Percentiles rank a stretch among this genome's conserved stretches.
Conservation (phyloP, 1,140 invertebrate species). For the Diachasmimorpha longicaudata region DNA sequence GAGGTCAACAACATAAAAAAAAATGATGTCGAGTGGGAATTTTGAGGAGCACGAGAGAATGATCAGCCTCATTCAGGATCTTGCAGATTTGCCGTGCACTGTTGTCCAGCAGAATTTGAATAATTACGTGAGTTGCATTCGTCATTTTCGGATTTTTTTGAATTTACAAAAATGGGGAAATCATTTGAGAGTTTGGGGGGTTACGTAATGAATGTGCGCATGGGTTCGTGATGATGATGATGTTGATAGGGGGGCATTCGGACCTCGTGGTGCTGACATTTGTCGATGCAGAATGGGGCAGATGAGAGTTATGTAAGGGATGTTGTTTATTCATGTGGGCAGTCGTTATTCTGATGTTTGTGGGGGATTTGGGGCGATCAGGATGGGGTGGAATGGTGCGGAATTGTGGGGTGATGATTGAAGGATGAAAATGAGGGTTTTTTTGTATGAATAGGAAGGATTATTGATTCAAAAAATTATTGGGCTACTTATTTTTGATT, state of each 20-base stretch:
- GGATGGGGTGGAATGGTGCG: too few species aligned
- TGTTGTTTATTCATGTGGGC: neutral
- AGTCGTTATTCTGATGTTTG: neutral
- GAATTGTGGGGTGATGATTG: too few species aligned
- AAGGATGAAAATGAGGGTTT: too few species aligned
- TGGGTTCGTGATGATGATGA: neutral
- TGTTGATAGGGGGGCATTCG: neutral
- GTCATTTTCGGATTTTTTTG: neutral
- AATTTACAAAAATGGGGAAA: neutral
- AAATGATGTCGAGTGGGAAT: neutral
- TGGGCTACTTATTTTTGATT: too few species aligned
- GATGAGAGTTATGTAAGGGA: neutral
- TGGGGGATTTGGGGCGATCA: neutral
- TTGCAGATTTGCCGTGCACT: slow-evolving; percentile 44
- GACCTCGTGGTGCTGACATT: slow-evolving; percentile 1
- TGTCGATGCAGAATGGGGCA: neutral
- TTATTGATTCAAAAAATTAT: too few species aligned
- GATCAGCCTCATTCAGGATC: slow-evolving; percentile 41
- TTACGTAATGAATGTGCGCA: neutral
- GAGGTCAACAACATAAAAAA: neutral
- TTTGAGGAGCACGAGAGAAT: slow-evolving; percentile 23
- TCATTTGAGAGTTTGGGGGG: neutral
- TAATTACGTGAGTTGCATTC: slow-evolving; percentile 40
- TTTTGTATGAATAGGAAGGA: too few species aligned
- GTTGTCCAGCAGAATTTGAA: slow-evolving; percentile 47